Conservation (phyloP, 2,797 vertebrate species). For the Brachymystax lenok region DNA sequence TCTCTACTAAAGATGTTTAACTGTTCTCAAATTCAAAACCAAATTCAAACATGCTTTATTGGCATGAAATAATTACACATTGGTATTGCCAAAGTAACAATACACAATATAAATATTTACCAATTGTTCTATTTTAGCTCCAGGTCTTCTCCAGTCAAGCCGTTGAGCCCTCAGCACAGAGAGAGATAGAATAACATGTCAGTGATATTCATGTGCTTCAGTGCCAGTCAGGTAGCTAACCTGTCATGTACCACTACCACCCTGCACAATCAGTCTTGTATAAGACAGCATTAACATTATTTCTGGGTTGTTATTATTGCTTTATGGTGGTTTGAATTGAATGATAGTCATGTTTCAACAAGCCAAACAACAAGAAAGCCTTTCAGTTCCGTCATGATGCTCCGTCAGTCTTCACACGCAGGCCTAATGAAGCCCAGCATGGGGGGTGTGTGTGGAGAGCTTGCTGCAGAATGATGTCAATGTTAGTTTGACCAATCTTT, state of each 20-base stretch:
- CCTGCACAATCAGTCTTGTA: constrained; percentile 7
- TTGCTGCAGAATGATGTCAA: constrained; percentile 42
- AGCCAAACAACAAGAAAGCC: constrained; percentile 34
- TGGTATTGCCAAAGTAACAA: not conserved
- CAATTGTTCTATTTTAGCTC: not conserved
- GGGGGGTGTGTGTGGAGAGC: not conserved
- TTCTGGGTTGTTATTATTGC: constrained; percentile 27
- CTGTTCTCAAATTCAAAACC: not conserved
- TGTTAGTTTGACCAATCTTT: constrained; percentile 47
- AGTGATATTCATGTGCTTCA: not conserved
- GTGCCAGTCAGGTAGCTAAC: constrained; percentile 18
- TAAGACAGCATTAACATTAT: constrained; percentile 26
- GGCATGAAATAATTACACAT: not conserved
- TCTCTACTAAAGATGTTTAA: not conserved
- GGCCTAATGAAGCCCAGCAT: constrained; percentile 54
- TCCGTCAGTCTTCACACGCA: not conserved
- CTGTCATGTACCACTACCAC: constrained; percentile 16
- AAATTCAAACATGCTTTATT: not conserved
- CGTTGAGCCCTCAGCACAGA: not conserved
- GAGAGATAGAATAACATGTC: not conserved
- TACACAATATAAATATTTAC: not conserved
- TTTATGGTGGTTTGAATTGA: constrained; percentile 27
- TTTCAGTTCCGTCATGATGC: constrained; percentile 46
- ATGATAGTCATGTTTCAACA: constrained; percentile 41
- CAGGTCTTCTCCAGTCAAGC: not conserved